These are phyloP conservation scores for Zoanthus sociatus DNA, from an alignment of 92 coral and sea anemone species.

Conservation along the genomic window DNA sequence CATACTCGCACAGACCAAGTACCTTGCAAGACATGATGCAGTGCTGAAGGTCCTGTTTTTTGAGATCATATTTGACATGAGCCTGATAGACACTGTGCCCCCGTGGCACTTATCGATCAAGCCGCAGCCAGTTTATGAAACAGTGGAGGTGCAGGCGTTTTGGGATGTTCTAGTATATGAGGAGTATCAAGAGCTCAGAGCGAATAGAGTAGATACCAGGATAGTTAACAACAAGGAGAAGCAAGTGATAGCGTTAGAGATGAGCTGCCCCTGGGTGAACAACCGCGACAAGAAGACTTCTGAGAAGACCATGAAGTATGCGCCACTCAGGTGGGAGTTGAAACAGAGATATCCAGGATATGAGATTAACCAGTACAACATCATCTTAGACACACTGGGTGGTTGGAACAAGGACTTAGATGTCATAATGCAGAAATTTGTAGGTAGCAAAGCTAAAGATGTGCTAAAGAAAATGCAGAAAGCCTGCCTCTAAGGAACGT, in stretches of 20 bases:
- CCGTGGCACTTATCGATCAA: too few relatives aligned
- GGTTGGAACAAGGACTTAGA: conserved; percentile 45
- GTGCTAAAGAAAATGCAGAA: conserved; percentile 34
- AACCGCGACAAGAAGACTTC: conserved; percentile 44
- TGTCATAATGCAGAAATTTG: conserved; percentile 34
- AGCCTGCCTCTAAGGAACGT: conserved; percentile 41
- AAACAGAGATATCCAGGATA: conserved; percentile 47
- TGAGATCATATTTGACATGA: too few relatives aligned
- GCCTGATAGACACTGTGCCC: too few relatives aligned
- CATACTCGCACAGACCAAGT: conserved; percentile 43
- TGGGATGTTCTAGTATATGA: too few relatives aligned
- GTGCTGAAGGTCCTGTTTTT: conserved; percentile 50
- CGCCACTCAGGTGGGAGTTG: conserved; percentile 56
- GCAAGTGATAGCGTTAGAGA: too few relatives aligned
- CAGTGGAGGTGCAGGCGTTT: too few relatives aligned
- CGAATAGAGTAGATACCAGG: conserved; percentile 37
- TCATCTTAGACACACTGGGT: conserved; percentile 48
- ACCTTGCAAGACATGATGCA: not conserved
- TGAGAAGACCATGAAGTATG: conserved; percentile 57
- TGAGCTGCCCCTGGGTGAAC: not conserved
- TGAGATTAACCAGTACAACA: conserved; percentile 47
- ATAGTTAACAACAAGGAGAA: too few relatives aligned
- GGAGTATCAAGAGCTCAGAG: conserved; percentile 54
- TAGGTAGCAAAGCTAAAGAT: conserved; percentile 43
- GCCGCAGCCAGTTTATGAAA: too few relatives aligned